Percentiles rank a stretch among this genome's conserved stretches.
Conservation (phyloP, 2,888 invertebrate genomes). For the Pterobdella sp. region DNA sequence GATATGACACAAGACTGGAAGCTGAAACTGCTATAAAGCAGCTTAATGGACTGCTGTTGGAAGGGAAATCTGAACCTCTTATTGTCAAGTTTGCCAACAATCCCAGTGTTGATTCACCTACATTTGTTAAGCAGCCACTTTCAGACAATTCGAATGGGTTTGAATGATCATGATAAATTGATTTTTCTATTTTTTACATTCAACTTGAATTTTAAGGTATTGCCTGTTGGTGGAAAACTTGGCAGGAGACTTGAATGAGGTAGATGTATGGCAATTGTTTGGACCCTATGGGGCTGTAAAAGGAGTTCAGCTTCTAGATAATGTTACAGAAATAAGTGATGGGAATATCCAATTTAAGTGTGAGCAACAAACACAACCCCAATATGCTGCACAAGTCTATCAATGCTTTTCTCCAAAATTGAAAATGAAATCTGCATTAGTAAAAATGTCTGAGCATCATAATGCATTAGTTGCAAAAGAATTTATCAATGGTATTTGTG, state of each 20-base stretch:
- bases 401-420: neutral
- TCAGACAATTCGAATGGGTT: constrained; percentile 21
- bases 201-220: constrained; percentile 5
- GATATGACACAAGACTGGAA: constrained; percentile 80
- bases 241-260: constrained; percentile 12
- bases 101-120: constrained; percentile 54
- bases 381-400: neutral
- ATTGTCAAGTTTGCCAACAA: constrained; percentile 90
- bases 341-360: neutral
- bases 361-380: neutral
- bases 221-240: constrained; percentile 21
- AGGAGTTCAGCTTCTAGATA: constrained; percentile 10
- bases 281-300: constrained; percentile 27
- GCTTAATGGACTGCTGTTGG: constrained; percentile 77
- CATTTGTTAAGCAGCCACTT: neutral
- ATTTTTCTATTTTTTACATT: neutral
- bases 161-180: neutral
- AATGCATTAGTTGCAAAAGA: constrained; percentile 20
- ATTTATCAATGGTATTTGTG: constrained; percentile 21
- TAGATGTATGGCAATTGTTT: constrained; percentile 27
- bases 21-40: constrained; percentile 83
- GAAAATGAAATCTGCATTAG: constrained; percentile 1
- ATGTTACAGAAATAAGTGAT: neutral
- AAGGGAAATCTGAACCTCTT: constrained; percentile 79
- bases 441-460: constrained; percentile 22